Conservation (phyloP, 2,113 vertebrate genomes). For the Catharus fuscescens region DNA sequence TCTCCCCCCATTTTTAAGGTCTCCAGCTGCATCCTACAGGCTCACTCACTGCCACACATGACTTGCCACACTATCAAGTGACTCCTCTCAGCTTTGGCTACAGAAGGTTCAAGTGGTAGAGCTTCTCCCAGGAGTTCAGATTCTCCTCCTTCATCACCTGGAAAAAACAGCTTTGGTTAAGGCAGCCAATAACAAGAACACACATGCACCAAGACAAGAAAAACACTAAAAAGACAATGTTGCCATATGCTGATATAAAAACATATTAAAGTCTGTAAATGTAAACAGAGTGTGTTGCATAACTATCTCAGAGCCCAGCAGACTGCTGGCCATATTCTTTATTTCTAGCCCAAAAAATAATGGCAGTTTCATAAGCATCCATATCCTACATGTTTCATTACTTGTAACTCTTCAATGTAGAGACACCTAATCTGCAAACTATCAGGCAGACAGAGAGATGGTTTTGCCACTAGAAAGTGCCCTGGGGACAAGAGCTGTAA, state of each 20-base stretch:
- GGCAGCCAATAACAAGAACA: background rate
- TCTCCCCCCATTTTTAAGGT: background rate
- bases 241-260: background rate
- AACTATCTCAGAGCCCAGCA: background rate
- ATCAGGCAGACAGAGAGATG: background rate
- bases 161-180: background rate
- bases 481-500: background rate
- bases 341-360: background rate
- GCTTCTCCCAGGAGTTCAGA: conserved; percentile 84
- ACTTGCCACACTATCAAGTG: conserved; percentile 99
- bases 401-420: background rate
- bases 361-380: background rate
- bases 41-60: conserved; percentile 81
- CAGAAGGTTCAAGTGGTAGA: conserved; percentile 88
- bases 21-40: conserved; percentile 33
- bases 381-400: background rate
- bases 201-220: background rate
- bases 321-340: background rate
- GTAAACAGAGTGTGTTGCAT: background rate
- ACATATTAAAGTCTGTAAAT: background rate
- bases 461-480: background rate
- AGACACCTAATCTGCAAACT: background rate
- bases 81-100: conserved; percentile 94
- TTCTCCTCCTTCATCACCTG: conserved; percentile 92
- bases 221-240: background rate